Conservation (phyloP, 2,113 vertebrate species). For the Panthera uncia region DNA sequence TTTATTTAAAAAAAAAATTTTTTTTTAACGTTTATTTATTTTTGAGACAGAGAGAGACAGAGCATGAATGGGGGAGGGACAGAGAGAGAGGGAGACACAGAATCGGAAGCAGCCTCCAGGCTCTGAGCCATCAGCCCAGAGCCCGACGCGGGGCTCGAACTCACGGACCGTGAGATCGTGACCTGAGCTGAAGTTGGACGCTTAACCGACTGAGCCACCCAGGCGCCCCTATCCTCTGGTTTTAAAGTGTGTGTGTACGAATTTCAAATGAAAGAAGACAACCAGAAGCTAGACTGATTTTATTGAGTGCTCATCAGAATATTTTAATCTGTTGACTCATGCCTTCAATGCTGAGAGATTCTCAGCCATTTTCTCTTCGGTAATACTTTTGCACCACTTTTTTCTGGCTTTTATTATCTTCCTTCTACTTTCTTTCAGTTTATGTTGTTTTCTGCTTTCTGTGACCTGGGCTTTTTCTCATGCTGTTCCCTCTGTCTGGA, state of each 20-base stretch:
- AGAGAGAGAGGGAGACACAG: no score
- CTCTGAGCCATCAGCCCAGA: no score
- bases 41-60: no score
- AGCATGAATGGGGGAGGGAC: no score
- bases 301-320: neutral
- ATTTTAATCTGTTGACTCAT: neutral
- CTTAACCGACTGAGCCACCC: no score
- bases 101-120: no score
- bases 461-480: neutral
- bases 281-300: neutral
- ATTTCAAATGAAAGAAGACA: neutral
- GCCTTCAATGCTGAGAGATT: neutral
- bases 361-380: neutral
- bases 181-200: no score
- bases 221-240: neutral
- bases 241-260: neutral
- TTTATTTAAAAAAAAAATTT: no score
- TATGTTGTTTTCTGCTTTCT: neutral
- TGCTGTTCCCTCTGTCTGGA: neutral
- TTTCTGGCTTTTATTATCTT: neutral
- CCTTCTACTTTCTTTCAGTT: neutral
- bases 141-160: rapidly evolving
- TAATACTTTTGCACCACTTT: neutral
- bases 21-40: no score
- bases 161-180: rapidly evolving